Evolutionary conservation across 2,113 vertebrate species (phyloP).

Genomic region (Catharus bicknelli): DNA sequence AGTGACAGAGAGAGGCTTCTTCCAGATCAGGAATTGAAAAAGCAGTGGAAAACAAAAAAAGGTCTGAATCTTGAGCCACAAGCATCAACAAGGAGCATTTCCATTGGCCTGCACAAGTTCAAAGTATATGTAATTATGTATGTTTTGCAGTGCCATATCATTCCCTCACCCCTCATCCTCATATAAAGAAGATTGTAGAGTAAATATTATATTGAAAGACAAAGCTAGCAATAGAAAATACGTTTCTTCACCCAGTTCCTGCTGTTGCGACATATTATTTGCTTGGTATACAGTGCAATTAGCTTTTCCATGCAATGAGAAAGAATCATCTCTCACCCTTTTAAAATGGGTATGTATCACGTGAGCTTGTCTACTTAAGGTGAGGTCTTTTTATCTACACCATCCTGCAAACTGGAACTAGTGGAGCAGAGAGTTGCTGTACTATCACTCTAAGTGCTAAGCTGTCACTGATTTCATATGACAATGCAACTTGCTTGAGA

Average conservation of each 20-base stretch:
- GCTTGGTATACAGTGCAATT: not conserved
- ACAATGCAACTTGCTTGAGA: not conserved
- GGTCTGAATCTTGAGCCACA: not conserved
- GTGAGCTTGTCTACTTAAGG: not conserved
- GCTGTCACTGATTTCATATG: not conserved
- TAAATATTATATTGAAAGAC: not conserved
- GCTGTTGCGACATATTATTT: not conserved
- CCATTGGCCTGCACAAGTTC: not conserved
- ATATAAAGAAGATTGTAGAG: not conserved
- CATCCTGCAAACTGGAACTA: not conserved
- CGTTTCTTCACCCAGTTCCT: not conserved
- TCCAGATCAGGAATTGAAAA: not conserved
- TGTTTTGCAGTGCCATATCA: rapidly evolving
- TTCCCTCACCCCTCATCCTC: rapidly evolving
- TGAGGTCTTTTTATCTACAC: not conserved
- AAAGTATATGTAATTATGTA: not conserved
- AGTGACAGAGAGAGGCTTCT: not conserved
- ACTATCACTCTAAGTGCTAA: not conserved
- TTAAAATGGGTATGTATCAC: not conserved
- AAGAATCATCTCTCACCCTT: not conserved
- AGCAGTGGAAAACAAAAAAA: not conserved
- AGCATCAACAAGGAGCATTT: not conserved
- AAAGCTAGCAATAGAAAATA: not conserved
- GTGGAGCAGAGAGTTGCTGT: not conserved
- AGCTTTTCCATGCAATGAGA: not conserved